Evolutionary conservation across 2,113 vertebrate species (phyloP).

Genomic region (Calyptomena viridis): DNA sequence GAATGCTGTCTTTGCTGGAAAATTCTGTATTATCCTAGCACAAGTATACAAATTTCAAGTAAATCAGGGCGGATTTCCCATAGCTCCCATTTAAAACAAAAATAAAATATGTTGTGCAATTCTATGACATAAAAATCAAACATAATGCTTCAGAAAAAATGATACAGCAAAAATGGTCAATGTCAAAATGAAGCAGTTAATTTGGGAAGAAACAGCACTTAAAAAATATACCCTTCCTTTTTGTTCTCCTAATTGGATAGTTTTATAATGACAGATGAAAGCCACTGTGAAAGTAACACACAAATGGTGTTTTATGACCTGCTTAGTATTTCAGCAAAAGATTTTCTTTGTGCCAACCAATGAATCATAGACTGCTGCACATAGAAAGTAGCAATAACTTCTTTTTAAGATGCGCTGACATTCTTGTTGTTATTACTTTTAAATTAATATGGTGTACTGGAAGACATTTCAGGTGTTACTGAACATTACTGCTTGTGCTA

Average conservation of each 20-base stretch:
- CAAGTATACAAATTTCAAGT: not conserved
- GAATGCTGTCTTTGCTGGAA: not conserved
- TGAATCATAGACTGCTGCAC: constrained; percentile 22
- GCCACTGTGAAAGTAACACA: not conserved
- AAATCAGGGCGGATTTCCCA: constrained; percentile 1
- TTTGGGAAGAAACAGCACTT: constrained; percentile 19
- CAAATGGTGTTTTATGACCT: constrained; percentile 50
- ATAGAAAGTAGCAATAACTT: not conserved
- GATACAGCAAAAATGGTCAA: not conserved
- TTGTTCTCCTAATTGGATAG: constrained; percentile 57
- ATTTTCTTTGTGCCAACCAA: constrained; percentile 5
- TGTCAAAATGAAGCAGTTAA: constrained; percentile 33
- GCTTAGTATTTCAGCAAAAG: constrained; percentile 36
- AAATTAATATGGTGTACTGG: constrained; percentile 1
- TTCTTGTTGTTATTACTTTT: not conserved
- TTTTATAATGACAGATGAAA: constrained; percentile 58
- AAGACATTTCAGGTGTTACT: constrained; percentile 16
- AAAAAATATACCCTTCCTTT: constrained; percentile 15
- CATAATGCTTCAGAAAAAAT: not conserved
- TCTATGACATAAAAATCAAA: constrained; percentile 33
- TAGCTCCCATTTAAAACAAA: not conserved
- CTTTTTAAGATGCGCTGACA: not conserved
- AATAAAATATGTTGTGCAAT: not conserved
- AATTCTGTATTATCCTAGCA: not conserved
- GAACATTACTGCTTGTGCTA: not conserved